phyloP scores from a whole-genome alignment of 2,113 vertebrate species.

The Columbina picui region DNA sequence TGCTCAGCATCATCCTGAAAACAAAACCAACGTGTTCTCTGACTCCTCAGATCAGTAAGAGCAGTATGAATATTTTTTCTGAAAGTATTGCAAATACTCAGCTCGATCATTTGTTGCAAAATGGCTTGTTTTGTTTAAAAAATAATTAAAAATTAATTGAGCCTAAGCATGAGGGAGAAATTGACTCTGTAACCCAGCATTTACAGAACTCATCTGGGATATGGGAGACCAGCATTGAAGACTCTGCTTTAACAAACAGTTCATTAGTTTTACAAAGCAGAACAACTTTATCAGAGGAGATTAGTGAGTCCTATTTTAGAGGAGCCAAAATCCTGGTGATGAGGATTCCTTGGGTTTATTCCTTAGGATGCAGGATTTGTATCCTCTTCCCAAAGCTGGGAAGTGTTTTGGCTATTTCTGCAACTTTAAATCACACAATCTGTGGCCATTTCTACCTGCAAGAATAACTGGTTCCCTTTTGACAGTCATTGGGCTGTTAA shows the following conservation, averaged over 20 bases:
- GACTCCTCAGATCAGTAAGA: background rate
- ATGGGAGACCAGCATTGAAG: background rate
- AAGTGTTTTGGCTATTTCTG: background rate
- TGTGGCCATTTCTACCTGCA: background rate
- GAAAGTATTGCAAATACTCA: background rate
- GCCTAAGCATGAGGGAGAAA: background rate
- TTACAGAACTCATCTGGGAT: background rate
- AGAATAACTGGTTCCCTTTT: background rate
- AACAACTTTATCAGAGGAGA: background rate
- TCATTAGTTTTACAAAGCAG: slow-evolving; percentile 22
- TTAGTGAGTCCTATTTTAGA: background rate
- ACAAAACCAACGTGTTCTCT: background rate
- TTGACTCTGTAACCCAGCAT: slow-evolving; percentile 12
- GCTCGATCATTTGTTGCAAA: background rate
- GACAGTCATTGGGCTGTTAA: background rate
- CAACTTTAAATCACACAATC: background rate
- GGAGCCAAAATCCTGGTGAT: background rate
- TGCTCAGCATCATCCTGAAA: background rate
- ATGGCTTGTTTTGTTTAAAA: slow-evolving; percentile 16
- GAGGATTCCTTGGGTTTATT: background rate
- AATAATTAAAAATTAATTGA: slow-evolving; percentile 40
- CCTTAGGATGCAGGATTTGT: background rate
- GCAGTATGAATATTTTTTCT: background rate
- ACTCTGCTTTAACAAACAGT: slow-evolving; percentile 6
- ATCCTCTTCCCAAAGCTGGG: background rate